phyloP scores from a whole-genome alignment of 2,113 vertebrate species.

The Heterochromis multidens region DNA sequence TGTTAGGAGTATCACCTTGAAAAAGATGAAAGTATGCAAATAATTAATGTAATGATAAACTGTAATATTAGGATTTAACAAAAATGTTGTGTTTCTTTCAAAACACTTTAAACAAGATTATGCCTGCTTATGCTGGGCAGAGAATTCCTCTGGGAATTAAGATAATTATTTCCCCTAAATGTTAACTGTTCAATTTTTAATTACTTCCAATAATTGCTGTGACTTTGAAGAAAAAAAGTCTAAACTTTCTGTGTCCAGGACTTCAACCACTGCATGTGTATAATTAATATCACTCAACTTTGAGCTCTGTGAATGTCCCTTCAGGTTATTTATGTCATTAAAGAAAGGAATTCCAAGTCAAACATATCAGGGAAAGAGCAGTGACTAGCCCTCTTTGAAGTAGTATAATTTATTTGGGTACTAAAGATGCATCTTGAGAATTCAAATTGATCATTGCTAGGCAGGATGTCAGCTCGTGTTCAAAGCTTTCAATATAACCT shows the following conservation, averaged over 20 bases:
- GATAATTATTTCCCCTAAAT: neutral
- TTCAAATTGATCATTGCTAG: slow-evolving; percentile 46
- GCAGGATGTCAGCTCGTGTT: slow-evolving; percentile 38
- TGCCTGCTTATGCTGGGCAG: neutral
- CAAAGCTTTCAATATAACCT: slow-evolving; percentile 18
- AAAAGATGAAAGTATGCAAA: neutral
- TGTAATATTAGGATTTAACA: neutral
- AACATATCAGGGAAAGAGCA: neutral
- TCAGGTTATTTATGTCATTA: neutral
- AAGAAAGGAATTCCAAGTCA: neutral
- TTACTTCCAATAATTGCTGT: neutral
- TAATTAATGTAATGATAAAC: neutral
- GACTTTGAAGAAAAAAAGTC: neutral
- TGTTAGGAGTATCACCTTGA: slow-evolving; percentile 32
- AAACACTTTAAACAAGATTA: neutral
- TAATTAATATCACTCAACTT: neutral
- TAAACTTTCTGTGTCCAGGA: neutral
- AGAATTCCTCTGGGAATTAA: neutral
- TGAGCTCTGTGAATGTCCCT: neutral
- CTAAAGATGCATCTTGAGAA: slow-evolving; percentile 29
- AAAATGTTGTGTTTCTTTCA: neutral
- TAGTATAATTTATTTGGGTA: neutral
- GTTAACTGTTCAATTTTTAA: neutral
- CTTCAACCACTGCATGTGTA: neutral
- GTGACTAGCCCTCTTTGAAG: neutral